Base-by-base conservation (phyloP, 1,140 invertebrate genomes). In the Brachionus rotundiformis region DNA sequence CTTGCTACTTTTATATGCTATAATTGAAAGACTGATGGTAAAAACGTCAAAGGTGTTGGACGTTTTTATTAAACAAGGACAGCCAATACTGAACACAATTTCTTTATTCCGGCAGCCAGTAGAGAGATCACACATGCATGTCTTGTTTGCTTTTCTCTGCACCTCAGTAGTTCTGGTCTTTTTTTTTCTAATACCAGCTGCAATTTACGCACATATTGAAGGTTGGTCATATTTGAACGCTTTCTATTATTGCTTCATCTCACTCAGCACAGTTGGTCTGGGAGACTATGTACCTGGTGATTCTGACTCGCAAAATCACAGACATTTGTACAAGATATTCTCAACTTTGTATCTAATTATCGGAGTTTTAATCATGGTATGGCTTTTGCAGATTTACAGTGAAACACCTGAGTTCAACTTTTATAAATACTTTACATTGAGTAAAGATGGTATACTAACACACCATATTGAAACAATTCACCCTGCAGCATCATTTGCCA, bases 161-260 rank as follows among this genome's bases (percentile, higher is more conserved):
- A 39, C 76, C 16, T 6, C 59, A 3, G 31, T 49, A 44, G 61
- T 81, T 39, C 25, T 81, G 5, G 31, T 81, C 23, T 2, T 81
- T n/a, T 71, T 81, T 36, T 81, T 81, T 11, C 94, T 94, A 13
- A 93, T 94, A 2, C 97, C 97, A 65, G 96, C 97, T 1, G 94
- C 94, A 0, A 95, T 95, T 0, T 99, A 99, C 88, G 94, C 94
- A 5, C 90, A 92, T 44, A 98, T 96, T 86, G 97, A 99, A 87
- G 93, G 93, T 2, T 99, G 97, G 97, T 92, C 93, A 81, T 98
- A 98, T 86, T 96, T 98, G 85, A 95, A 99, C 86, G 95, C 95
- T 79, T 94, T 99, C 84, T 99, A 99, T 88, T 99, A 99, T 86
- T 99, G 96, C 87, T 98, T 99, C 87, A 96, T 98, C 61, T 99